These are phyloP conservation scores for Crematogaster levior DNA, from an alignment of 2,888 invertebrate species.

Conservation along the genomic window DNA sequence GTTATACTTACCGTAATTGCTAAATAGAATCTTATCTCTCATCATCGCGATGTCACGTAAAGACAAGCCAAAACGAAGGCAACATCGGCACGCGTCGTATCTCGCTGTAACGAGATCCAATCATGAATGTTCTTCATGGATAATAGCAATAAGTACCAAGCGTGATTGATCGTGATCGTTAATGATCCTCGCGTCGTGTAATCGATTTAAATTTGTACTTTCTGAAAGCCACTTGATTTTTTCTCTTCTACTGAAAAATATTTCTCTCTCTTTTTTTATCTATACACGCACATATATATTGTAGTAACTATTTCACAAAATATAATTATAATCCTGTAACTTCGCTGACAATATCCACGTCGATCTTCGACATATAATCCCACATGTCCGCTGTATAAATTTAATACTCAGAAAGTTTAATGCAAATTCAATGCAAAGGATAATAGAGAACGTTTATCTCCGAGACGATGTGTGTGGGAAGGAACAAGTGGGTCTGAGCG, in stretches of 20 bases:
- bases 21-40: neutral
- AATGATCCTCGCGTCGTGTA: neutral
- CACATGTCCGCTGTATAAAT: neutral
- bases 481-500: neutral
- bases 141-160: neutral
- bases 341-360: neutral
- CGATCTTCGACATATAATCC: neutral
- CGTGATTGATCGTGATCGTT: constrained; percentile 10
- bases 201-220: neutral
- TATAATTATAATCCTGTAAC: neutral
- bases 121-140: neutral
- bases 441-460: constrained; percentile 4
- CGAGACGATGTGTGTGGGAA: neutral
- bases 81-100: constrained; percentile 8
- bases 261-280: neutral
- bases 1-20: neutral
- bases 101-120: neutral
- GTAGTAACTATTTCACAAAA: too few species aligned
- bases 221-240: neutral
- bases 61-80: constrained; percentile 6
- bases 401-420: neutral
- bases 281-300: too few species aligned
- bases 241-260: neutral
- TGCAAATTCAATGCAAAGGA: neutral
- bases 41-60: neutral